Conservation (phyloP, 1,140 invertebrate genomes). For the Oryctes rhinoceros region DNA sequence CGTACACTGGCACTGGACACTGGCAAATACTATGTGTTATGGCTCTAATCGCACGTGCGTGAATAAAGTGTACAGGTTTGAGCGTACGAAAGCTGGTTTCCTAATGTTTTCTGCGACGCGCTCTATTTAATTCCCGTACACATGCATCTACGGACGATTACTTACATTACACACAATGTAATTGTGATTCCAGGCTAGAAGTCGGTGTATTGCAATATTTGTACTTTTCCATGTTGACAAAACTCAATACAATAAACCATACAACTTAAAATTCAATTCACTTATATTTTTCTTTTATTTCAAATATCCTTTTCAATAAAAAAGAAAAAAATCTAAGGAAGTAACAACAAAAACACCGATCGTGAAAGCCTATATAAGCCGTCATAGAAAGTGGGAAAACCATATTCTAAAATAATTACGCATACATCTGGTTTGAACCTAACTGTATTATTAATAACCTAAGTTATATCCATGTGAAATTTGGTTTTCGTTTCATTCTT, state of each 20-base stretch:
- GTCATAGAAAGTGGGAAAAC: too few species aligned
- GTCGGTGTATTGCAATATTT: conserved; percentile 63
- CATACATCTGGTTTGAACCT: too few species aligned
- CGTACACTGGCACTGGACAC: conserved; percentile 56
- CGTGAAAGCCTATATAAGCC: background rate
- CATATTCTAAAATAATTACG: too few species aligned
- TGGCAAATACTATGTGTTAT: conserved; percentile 52
- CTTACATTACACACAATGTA: conserved; percentile 54
- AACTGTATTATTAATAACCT: too few species aligned
- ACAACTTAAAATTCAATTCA: conserved; percentile 49
- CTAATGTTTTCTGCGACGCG: background rate
- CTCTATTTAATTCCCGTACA: conserved; percentile 21
- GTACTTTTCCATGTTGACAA: conserved; percentile 64
- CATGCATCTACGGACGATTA: conserved; percentile 39
- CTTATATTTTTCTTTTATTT: conserved; percentile 27
- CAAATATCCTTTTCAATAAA: background rate
- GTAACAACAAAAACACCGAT: background rate
- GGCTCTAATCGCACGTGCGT: background rate
- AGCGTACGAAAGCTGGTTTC: background rate
- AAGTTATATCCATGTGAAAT: too few species aligned
- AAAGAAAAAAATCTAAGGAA: too few species aligned
- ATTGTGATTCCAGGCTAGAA: conserved; percentile 60
- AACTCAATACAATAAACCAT: conserved; percentile 63
- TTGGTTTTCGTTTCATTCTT: too few species aligned
- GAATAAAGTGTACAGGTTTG: background rate